Evolutionary conservation across 2,113 vertebrate species (phyloP).

Genomic region (Tetrax tetrax): DNA sequence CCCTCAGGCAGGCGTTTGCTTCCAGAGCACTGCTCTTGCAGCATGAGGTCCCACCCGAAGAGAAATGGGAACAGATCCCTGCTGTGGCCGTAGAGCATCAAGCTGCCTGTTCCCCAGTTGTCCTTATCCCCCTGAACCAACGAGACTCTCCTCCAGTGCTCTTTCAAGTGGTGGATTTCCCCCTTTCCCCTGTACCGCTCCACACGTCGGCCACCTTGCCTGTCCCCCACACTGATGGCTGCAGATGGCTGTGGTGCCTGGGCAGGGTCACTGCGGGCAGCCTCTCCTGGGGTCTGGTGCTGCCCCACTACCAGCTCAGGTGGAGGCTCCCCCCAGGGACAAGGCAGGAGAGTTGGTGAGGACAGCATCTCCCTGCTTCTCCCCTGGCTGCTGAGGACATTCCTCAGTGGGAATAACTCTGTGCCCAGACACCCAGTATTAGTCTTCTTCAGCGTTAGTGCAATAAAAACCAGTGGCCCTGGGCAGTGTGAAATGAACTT

Average conservation of each 20-base stretch:
- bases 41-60: neutral
- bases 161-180: neutral
- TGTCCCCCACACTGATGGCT: neutral
- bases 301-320: fast-evolving
- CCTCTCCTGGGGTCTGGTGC: neutral
- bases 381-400: neutral
- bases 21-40: neutral
- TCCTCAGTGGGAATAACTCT: neutral
- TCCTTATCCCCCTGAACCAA: neutral
- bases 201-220: neutral
- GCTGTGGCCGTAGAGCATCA: fast-evolving
- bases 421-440: neutral
- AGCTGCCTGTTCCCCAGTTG: neutral
- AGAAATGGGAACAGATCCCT: neutral
- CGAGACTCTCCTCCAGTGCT: neutral
- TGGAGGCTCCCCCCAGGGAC: neutral
- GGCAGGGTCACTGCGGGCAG: neutral
- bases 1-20: neutral
- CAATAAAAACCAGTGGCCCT: conserved; percentile 19
- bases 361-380: neutral
- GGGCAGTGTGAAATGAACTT: conserved; percentile 4
- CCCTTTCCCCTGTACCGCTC: neutral
- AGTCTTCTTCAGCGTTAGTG: neutral
- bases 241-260: neutral
- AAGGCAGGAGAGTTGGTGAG: neutral